These are phyloP conservation scores for Dermatemys mawii DNA, from an alignment of 2,113 vertebrate species.

Conservation along the genomic window DNA sequence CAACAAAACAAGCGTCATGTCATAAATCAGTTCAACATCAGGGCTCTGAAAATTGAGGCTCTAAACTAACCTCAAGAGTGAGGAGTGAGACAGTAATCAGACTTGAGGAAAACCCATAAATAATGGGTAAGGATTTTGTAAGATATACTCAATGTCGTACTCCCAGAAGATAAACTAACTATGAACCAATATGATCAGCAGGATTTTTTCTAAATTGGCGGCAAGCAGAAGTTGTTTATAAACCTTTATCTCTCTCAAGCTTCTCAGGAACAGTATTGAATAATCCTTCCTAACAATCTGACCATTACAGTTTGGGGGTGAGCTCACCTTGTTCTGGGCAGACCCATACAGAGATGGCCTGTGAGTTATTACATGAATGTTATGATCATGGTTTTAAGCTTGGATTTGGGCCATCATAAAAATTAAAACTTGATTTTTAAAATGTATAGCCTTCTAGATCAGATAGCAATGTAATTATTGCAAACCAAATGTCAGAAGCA, in stretches of 20 bases:
- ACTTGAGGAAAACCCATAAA: not conserved
- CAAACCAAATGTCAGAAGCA: not conserved
- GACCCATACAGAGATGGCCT: not conserved
- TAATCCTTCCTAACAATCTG: not conserved
- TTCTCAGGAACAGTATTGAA: not conserved
- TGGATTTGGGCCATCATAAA: not conserved
- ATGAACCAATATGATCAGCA: not conserved
- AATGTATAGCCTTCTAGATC: not conserved
- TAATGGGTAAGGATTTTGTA: not conserved
- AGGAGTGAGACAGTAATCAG: not conserved
- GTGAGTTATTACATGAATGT: not conserved
- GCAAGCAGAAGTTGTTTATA: not conserved
- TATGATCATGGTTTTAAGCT: not conserved
- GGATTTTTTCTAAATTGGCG: not conserved
- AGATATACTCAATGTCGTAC: not conserved
- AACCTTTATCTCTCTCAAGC: not conserved
- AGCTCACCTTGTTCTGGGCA: not conserved
- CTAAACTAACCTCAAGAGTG: not conserved
- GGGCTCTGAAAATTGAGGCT: not conserved
- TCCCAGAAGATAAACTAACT: not conserved
- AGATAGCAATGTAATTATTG: not conserved
- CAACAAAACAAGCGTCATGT: not conserved
- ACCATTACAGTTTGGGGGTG: not conserved
- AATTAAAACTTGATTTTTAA: not conserved
- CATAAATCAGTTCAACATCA: not conserved